These are phyloP conservation scores for Potorous gilbertii DNA, from an alignment of 2,797 vertebrate species.

Conservation along the genomic window DNA sequence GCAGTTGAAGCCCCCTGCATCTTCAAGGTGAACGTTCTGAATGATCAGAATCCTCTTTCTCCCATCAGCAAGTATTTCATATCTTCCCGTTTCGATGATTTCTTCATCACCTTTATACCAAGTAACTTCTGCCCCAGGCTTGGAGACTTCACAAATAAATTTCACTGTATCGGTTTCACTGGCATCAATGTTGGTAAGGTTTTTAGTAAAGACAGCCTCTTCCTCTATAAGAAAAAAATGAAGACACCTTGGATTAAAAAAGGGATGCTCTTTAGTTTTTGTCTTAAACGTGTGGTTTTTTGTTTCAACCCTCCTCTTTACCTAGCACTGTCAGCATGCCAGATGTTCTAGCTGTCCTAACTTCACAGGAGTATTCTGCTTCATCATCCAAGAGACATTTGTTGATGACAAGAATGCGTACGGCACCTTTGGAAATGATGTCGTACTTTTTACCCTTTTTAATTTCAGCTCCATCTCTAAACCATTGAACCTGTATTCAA, in stretches of 20 bases:
- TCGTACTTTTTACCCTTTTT: constrained; percentile 98
- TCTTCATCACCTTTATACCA: constrained; percentile 96
- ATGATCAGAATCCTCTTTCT: constrained; percentile 94
- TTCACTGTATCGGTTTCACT: constrained; percentile 95
- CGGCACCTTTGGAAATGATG: constrained; percentile 92
- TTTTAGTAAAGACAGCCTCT: constrained; percentile 95
- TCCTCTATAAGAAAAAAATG: constrained; percentile 89
- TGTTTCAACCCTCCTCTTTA: constrained; percentile 80
- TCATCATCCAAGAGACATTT: constrained; percentile 96
- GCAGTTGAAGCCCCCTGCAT: constrained; percentile 93
- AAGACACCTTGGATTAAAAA: constrained; percentile 47
- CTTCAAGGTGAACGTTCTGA: constrained; percentile 89
- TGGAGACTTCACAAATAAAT: constrained; percentile 96
- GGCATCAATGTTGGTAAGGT: constrained; percentile 94
- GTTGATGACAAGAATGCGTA: constrained; percentile 92
- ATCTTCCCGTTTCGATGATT: constrained; percentile 94
- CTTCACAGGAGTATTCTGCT: constrained; percentile 97
- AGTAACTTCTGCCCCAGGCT: constrained; percentile 92
- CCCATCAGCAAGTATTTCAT: constrained; percentile 93
- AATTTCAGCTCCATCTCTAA: constrained; percentile 96
- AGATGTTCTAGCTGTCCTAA: constrained; percentile 93
- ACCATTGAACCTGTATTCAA: constrained; percentile 92
- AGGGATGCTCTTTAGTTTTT: neutral
- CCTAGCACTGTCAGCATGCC: constrained; percentile 96
- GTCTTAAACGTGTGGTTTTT: neutral